phyloP scores from a whole-genome alignment of 1,140 invertebrate genomes.

The Uloborus diversus region DNA sequence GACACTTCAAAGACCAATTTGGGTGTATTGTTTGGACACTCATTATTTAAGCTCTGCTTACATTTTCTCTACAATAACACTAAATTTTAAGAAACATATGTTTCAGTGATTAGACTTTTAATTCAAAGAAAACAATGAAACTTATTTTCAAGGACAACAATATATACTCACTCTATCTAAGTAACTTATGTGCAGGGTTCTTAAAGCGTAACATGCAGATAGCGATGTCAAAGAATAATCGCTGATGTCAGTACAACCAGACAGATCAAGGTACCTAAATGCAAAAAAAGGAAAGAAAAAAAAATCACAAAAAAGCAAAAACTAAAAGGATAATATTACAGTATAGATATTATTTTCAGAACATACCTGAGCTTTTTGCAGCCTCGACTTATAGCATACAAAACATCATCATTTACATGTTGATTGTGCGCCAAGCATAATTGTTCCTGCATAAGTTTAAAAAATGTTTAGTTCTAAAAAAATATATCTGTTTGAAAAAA shows the following conservation, averaged over 20 bases:
- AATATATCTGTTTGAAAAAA: background rate
- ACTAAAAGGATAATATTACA: background rate
- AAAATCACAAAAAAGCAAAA: background rate
- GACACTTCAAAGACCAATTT: too few relatives aligned
- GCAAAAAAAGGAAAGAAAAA: background rate
- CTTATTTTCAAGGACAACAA: too few relatives aligned
- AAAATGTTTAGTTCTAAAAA: background rate
- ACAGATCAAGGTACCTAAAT: conserved; percentile 45
- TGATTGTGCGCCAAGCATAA: conserved; percentile 46
- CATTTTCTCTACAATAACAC: too few relatives aligned
- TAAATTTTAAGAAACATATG: too few relatives aligned
- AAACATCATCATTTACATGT: conserved; percentile 54
- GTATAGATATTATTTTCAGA: background rate
- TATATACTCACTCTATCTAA: conserved; percentile 50
- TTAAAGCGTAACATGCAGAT: conserved; percentile 43
- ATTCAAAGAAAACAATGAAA: too few relatives aligned
- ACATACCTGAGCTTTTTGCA: conserved; percentile 52
- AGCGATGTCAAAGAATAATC: conserved; percentile 56
- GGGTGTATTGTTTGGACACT: too few relatives aligned
- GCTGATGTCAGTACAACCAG: conserved; percentile 52
- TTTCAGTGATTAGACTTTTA: too few relatives aligned
- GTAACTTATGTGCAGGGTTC: conserved; percentile 52
- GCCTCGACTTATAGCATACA: conserved; percentile 50
- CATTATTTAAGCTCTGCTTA: too few relatives aligned
- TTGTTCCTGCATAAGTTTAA: conserved; percentile 30